Conservation (phyloP, 2,113 vertebrate genomes). For the Bungarus multicinctus region DNA sequence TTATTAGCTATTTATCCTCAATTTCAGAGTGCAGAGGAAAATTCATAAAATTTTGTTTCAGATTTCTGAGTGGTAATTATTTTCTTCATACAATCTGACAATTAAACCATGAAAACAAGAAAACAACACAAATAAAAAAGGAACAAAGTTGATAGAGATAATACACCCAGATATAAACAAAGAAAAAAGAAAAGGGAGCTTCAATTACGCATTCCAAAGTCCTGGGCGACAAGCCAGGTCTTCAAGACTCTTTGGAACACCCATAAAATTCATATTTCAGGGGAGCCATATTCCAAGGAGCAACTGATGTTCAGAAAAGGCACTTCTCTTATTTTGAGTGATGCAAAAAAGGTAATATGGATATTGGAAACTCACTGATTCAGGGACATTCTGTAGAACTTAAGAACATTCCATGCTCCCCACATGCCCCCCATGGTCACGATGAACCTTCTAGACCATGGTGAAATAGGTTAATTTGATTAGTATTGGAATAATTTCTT, state of each 20-base stretch:
- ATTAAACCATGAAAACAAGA: background rate
- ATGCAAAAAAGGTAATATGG: background rate
- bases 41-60: background rate
- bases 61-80: background rate
- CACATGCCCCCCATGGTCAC: background rate
- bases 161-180: background rate
- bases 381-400: background rate
- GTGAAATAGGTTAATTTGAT: background rate
- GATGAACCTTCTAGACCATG: background rate
- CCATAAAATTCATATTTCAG: background rate
- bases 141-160: background rate
- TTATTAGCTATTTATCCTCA: background rate
- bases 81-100: background rate
- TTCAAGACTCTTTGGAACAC: background rate
- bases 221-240: background rate
- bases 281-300: background rate
- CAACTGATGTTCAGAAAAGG: background rate
- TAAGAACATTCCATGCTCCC: background rate
- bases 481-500: background rate
- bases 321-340: background rate
- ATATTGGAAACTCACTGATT: background rate
- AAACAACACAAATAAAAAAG: background rate
- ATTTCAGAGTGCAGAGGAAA: background rate
- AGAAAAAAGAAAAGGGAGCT: background rate
- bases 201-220: background rate